Percentiles rank a stretch among this genome's conserved stretches.
phyloP scores from a whole-genome alignment of 2,888 invertebrate genomes.

The Drosophila kambysellisi region DNA sequence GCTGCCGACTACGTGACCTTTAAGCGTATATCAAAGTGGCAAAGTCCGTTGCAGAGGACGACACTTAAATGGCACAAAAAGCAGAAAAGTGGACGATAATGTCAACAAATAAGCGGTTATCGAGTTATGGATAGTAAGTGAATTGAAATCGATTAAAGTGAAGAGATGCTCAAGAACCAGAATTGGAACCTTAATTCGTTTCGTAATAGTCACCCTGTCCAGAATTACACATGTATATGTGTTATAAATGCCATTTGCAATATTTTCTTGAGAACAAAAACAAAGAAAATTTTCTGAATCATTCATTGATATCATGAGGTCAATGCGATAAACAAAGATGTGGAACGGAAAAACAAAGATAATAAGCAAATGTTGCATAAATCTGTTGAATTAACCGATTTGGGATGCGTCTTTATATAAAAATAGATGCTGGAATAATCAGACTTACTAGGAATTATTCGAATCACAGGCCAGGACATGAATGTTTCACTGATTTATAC shows the following conservation, averaged over 20 bases:
- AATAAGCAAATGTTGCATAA: neutral
- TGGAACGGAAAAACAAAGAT: neutral
- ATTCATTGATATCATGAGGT: neutral
- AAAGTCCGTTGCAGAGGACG: conserved; percentile 9
- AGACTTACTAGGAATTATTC: neutral
- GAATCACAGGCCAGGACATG: neutral
- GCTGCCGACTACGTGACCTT: conserved; percentile 39
- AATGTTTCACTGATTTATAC: neutral
- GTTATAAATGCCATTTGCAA: neutral
- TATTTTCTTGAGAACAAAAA: neutral
- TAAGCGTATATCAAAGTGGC: conserved; percentile 34
- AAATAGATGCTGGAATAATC: neutral
- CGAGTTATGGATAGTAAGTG: neutral
- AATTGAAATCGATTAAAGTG: conserved; percentile 1
- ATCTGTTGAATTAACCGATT: neutral
- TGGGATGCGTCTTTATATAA: neutral
- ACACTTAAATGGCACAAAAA: conserved; percentile 19
- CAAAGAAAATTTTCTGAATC: neutral
- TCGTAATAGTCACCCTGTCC: neutral
- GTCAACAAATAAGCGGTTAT: conserved; percentile 2
- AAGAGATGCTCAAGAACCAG: neutral
- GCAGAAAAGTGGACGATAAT: neutral
- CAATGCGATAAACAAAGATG: conserved; percentile 6
- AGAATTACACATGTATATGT: neutral
- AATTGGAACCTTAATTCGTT: neutral